These are phyloP conservation scores for Speoplatyrhinus poulsoni DNA, from an alignment of 2,113 vertebrate genomes.

Conservation along the genomic window DNA sequence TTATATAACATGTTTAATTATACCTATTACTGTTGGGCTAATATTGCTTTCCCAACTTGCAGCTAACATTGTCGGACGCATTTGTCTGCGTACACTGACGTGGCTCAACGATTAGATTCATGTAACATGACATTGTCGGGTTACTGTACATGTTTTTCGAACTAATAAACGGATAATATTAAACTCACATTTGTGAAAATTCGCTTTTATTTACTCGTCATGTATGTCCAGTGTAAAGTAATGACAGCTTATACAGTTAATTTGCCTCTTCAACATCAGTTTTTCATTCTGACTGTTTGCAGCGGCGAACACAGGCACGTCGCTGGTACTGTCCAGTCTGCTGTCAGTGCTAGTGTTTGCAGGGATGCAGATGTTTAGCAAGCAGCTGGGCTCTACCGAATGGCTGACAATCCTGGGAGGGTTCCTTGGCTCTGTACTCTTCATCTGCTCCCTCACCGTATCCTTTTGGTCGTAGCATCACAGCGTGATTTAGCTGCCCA, in stretches of 20 bases:
- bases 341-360: conserved; percentile 92
- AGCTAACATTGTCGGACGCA: conserved; percentile 46
- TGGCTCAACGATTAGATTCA: conserved; percentile 55
- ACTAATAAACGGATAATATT: too few species aligned
- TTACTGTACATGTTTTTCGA: background rate
- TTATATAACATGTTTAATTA: background rate
- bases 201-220: background rate
- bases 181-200: background rate
- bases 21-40: background rate
- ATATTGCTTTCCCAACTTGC: background rate
- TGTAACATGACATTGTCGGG: background rate
- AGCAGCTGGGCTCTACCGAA: conserved; percentile 90
- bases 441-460: conserved; percentile 96
- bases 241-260: background rate
- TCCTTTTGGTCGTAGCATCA: conserved; percentile 67
- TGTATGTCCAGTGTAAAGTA: too few species aligned
- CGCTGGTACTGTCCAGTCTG: conserved; percentile 88
- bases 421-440: conserved; percentile 89
- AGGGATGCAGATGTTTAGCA: conserved; percentile 98
- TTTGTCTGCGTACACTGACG: conserved; percentile 72
- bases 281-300: background rate
- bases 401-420: conserved; percentile 95
- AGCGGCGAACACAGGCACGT: conserved; percentile 91
- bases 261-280: background rate
- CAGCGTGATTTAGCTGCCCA: background rate